Percentiles rank a stretch among this genome's conserved stretches.
Conservation (phyloP, 2,888 invertebrate species). For the Hydrotaea diabolus region DNA sequence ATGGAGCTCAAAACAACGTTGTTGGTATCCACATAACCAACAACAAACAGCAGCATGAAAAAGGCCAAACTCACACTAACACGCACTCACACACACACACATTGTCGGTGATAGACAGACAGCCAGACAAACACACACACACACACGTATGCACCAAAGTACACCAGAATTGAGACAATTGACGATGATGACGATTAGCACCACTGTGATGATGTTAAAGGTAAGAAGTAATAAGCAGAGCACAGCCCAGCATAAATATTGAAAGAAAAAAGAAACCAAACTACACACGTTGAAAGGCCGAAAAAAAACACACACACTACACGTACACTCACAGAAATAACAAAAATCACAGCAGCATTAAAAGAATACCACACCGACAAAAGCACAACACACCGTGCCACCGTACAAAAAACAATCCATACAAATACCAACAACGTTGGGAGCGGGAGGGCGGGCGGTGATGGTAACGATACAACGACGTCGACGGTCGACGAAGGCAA, state of each 20-base stretch:
- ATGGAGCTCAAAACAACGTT: constrained; percentile 19
- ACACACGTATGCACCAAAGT: constrained; percentile 16
- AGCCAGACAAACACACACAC: constrained; percentile 3
- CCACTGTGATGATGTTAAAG: constrained; percentile 32
- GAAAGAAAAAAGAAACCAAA: constrained; percentile 41
- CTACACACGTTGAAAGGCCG: constrained; percentile 53
- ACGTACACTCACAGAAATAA: constrained; percentile 16
- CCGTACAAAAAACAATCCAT: background rate
- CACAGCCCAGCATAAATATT: constrained; percentile 13
- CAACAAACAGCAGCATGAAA: constrained; percentile 3
- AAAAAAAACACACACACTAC: constrained; percentile 46
- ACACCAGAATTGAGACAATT: constrained; percentile 53
- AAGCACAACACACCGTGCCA: constrained; percentile 37
- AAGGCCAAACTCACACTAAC: constrained; percentile 13
- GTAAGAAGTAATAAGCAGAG: constrained; percentile 31
- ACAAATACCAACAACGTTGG: background rate
- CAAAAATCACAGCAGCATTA: constrained; percentile 60
- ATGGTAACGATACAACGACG: constrained; percentile 21
- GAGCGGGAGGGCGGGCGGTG: constrained; percentile 5
- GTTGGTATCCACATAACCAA: constrained; percentile 22
- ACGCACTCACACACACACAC: constrained; percentile 21
- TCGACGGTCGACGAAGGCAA: constrained; percentile 8
- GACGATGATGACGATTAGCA: constrained; percentile 51
- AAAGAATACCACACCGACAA: constrained; percentile 36
- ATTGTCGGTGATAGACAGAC: constrained; percentile 3